phyloP scores from a whole-genome alignment of 2,888 invertebrate genomes.

The Mesopsocus fuscifrons region DNA sequence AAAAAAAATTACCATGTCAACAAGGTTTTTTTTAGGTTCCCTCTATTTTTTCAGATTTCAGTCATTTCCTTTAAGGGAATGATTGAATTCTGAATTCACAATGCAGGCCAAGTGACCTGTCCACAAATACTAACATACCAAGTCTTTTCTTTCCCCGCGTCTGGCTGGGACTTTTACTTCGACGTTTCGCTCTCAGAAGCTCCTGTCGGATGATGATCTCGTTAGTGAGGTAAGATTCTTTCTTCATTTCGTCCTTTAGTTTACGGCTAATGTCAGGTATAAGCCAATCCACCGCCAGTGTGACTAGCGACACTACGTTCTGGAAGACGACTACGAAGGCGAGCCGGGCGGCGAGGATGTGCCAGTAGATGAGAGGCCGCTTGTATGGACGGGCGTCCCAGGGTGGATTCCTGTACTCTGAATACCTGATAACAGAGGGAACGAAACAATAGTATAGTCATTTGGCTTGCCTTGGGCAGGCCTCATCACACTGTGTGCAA shows the following conservation, averaged over 20 bases:
- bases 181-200: conserved; percentile 29
- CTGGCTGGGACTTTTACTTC: background rate
- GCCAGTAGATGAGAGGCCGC: conserved; percentile 50
- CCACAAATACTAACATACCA: no score
- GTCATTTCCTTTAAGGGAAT: no score
- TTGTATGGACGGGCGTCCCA: conserved; percentile 30
- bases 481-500: no score
- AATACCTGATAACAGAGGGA: no score
- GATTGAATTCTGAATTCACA: no score
- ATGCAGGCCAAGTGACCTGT: no score
- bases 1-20: background rate
- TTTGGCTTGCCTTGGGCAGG: background rate
- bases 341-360: conserved; percentile 47
- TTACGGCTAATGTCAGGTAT: conserved; percentile 58
- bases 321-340: conserved; percentile 59
- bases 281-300: conserved; percentile 51
- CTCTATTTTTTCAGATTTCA: no score
- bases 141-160: no score
- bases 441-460: no score
- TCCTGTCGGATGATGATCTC: conserved; percentile 55
- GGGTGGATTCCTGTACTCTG: conserved; percentile 46
- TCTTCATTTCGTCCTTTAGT: conserved; percentile 46
- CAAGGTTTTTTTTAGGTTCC: no score
- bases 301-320: conserved; percentile 54
- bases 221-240: conserved; percentile 50